Evolutionary conservation across 2,888 invertebrate species (phyloP).

Genomic region (Himalopsyche kuldschensis): DNA sequence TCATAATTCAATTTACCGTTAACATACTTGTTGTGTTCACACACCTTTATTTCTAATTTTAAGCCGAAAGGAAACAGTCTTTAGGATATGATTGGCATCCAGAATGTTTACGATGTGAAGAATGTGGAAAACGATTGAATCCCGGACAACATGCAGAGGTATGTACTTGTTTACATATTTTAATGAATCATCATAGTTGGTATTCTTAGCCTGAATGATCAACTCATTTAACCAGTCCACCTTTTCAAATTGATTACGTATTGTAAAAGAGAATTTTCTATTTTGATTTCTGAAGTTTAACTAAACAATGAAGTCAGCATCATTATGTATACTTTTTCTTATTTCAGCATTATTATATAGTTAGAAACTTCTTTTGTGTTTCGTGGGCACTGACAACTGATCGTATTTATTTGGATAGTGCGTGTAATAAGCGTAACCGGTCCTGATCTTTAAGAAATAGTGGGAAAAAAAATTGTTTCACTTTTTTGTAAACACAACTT

Average conservation of each 20-base stretch:
- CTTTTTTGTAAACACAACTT: too few relatives aligned
- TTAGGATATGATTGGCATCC: slow-evolving; percentile 86
- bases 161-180: slow-evolving; percentile 31
- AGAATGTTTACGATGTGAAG: slow-evolving; percentile 77
- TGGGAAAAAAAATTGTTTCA: too few relatives aligned
- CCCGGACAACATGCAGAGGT: slow-evolving; percentile 85
- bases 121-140: slow-evolving; percentile 78
- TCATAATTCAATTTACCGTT: background rate
- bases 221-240: background rate
- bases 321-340: too few relatives aligned
- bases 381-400: too few relatives aligned
- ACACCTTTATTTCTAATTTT: slow-evolving; percentile 42
- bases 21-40: background rate
- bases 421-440: too few relatives aligned
- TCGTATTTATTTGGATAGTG: too few relatives aligned
- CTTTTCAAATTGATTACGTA: background rate
- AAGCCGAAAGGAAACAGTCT: slow-evolving; percentile 84
- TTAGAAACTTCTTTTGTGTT: too few relatives aligned
- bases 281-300: background rate
- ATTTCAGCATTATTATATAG: too few relatives aligned
- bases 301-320: too few relatives aligned
- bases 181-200: background rate
- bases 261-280: background rate
- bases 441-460: too few relatives aligned
- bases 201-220: background rate